A percentile compares a stretch with the other conserved stretches of the same genome.
phyloP scores from a whole-genome alignment of 2,113 vertebrate species.

The Cromileptes altivelis region DNA sequence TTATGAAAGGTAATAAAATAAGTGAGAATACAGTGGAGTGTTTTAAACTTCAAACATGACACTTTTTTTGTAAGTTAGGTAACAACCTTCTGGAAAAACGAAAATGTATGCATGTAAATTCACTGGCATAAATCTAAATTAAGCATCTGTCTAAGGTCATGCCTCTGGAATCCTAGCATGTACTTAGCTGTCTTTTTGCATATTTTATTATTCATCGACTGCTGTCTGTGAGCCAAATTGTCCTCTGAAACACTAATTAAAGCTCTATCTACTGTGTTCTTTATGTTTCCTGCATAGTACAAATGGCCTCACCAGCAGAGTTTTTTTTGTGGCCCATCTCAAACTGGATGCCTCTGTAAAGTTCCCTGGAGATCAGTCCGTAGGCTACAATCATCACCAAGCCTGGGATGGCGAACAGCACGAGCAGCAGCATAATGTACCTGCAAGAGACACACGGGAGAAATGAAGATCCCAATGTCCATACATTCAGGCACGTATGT shows the following conservation, averaged over 20 bases:
- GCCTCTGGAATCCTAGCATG: neutral
- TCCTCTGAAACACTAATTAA: neutral
- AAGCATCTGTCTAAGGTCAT: neutral
- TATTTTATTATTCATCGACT: neutral
- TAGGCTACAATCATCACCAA: slow-evolving; percentile 88
- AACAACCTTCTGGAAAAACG: neutral
- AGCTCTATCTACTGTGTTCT: neutral
- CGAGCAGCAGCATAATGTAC: slow-evolving; percentile 84
- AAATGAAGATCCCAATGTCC: neutral
- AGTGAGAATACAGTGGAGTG: no score
- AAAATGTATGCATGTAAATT: neutral
- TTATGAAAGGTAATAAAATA: no score
- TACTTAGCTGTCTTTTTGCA: neutral
- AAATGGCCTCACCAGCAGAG: slow-evolving; percentile 75
- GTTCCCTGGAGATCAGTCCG: slow-evolving; percentile 87
- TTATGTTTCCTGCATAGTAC: neutral
- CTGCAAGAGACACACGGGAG: slow-evolving; percentile 58
- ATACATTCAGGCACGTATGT: neutral
- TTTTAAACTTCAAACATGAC: no score
- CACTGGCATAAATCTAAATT: neutral
- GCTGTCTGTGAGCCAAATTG: neutral
- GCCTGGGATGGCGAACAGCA: slow-evolving; percentile 86
- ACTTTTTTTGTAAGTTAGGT: no score
- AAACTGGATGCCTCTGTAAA: slow-evolving; percentile 87
- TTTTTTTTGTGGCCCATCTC: slow-evolving; percentile 84